phyloP scores from a whole-genome alignment of 2,113 vertebrate genomes.

The Motacilla alba region DNA sequence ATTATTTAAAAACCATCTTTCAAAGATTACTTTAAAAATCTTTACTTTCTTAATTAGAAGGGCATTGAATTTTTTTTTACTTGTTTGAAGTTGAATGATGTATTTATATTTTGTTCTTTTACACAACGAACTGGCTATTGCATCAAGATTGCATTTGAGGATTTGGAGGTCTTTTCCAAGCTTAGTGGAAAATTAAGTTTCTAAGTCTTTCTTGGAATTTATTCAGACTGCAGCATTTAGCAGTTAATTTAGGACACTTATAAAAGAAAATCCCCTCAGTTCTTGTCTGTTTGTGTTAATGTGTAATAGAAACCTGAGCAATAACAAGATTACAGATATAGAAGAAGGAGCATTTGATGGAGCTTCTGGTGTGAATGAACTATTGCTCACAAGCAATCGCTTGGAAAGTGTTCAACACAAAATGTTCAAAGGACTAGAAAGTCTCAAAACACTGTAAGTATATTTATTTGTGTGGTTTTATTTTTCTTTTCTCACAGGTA shows the following conservation, averaged over 20 bases:
- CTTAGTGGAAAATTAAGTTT: not conserved
- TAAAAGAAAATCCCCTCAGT: not conserved
- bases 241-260: not conserved
- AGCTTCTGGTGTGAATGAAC: conserved; percentile 90
- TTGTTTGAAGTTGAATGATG: not conserved
- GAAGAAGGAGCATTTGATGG: conserved; percentile 98
- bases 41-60: not conserved
- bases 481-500: not conserved
- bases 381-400: conserved; percentile 92
- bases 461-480: not conserved
- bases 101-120: not conserved
- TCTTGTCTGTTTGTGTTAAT: not conserved
- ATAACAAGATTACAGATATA: conserved; percentile 97
- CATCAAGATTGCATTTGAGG: not conserved
- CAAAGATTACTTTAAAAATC: not conserved
- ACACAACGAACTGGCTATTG: not conserved
- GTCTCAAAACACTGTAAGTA: conserved; percentile 94
- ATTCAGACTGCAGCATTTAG: not conserved
- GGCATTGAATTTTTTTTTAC: not conserved
- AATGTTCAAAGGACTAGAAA: conserved; percentile 93
- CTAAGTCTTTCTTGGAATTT: not conserved
- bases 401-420: conserved; percentile 89
- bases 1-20: not conserved
- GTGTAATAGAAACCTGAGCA: conserved; percentile 89
- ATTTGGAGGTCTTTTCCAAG: not conserved